Base-by-base conservation (phyloP, 2,113 vertebrate species). In the Proterorhinus semilunaris region DNA sequence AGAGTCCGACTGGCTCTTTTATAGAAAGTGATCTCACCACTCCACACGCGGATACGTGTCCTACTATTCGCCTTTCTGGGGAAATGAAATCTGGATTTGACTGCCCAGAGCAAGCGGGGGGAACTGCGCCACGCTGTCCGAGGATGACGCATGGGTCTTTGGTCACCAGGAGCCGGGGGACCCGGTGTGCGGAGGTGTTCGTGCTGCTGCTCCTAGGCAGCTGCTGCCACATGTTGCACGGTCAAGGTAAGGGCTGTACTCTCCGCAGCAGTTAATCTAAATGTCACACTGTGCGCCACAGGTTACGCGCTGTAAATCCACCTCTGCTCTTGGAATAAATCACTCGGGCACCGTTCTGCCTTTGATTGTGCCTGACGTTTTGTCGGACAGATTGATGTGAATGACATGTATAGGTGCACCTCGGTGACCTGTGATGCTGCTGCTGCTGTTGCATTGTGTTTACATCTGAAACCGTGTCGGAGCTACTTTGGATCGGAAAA, bases 211-310 rank as follows among this genome's bases (percentile, higher is more conserved):
- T 90, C 10, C 76, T 91, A 68, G 27, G 17, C 66, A 62, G 79
- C 83, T 68, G 81, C 75, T 89, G 84, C 87, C 88, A 90, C 90
- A 90, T 90, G 90, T 91, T 91, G 90, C 89, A 87, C 68, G 89
- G 86, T 43, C 90, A 91, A 91, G 90, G 90, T 91, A 89, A 75
- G 85, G 70, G 17, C 70, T 69, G 17, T 27, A 21, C 15, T 71
- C 73, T 48, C 65, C 8, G 3, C 48, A 46, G 6, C 13, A 51
- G 45, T 45, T 9, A 47, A 16, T 66, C 46, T 11, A 78, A 46
- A 71, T 71, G 49, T 67, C 66, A 69, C 1, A 51, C 10, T 49
- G 52, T 68, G 13, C 47, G 69, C 21, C 8, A 1, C 36, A 10
- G 2, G 62, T 11, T 45, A 43, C 10, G 11, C 2, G 36, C 15